Base-by-base conservation (phyloP, 2,113 vertebrate genomes). In the Pionites leucogaster region DNA sequence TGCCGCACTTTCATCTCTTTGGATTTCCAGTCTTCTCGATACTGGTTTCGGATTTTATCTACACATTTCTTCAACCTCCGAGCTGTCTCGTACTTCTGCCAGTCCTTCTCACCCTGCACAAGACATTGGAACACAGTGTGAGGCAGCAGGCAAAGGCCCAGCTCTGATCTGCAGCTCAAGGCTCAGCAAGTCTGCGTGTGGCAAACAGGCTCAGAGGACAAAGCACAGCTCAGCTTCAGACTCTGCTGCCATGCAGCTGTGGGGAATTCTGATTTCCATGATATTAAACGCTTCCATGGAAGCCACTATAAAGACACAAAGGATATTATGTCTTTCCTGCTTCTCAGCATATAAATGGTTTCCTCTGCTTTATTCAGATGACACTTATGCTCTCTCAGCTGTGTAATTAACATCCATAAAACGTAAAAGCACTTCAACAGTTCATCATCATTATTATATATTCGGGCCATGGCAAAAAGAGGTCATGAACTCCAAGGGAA, bases 1-100 rank as follows among this genome's bases (percentile, higher is more conserved):
- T 99, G 99, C 78, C 99, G 97, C 59, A 99, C 99, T 97, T 99
- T 98, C 99, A 99, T 99, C 96, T 99, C 99, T 97, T 99, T 99
- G 75, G 99, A 99, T 97, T 99, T 99, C 99, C 99, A 99, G 97
- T 99, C 99, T 57, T 99, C 99, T 92, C 98, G 97, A 90, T 99
- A 99, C 14, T 99, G 98, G 81, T 98, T 97, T 60, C 99, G 98
- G 94, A 99, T 98, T 88, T 98, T 99, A 94, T 99, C 99, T 80
- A 99, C 99, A 7, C 98, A 99, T 84, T 99, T 99, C 98, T 99
- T 99, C 91, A 99, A 97, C 92, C 99, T 97, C 44, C 99, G 98
- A 35, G 99, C 99, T 1, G 98, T 99, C 97, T 99, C 99, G 1
- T 99, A 99, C 96, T 99, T 99, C 97, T 99, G 99, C 99, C 99